phyloP scores from a whole-genome alignment of 2,888 invertebrate genomes.

The Agrochola litura region DNA sequence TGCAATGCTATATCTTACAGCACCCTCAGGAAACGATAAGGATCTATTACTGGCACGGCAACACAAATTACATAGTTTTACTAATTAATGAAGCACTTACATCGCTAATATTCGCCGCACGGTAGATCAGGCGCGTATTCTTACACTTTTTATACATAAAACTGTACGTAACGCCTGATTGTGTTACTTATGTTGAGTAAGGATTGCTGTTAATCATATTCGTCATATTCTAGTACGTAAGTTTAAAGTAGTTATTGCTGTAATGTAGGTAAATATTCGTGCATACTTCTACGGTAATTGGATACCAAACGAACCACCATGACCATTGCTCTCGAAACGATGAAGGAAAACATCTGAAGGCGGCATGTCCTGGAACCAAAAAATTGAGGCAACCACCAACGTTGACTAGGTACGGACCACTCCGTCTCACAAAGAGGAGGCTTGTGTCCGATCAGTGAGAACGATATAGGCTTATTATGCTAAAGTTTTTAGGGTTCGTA shows the following conservation, averaged over 20 bases:
- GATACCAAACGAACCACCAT: not conserved
- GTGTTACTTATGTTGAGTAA: constrained; percentile 47
- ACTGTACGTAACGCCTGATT: constrained; percentile 49
- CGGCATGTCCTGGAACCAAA: not conserved
- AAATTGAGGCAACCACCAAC: not conserved
- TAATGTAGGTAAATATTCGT: not conserved
- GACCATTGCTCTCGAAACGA: not conserved
- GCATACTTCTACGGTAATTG: not conserved
- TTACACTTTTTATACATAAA: constrained; percentile 22
- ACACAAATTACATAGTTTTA: constrained; percentile 39
- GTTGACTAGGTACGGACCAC: not conserved
- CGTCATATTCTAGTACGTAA: constrained; percentile 30
- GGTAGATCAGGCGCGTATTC: constrained; percentile 53
- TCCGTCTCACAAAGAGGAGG: not conserved
- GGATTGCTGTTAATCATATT: constrained; percentile 28
- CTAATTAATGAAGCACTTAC: constrained; percentile 55
- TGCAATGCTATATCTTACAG: constrained; percentile 12
- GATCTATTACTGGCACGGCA: constrained; percentile 24
- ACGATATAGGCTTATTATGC: not conserved
- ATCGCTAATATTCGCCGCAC: constrained; percentile 41
- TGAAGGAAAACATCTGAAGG: not conserved
- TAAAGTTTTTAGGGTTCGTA: not conserved
- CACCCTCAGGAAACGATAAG: constrained; percentile 36
- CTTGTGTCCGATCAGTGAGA: not conserved
- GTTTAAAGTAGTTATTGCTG: not conserved